Base-by-base conservation (phyloP, 2,888 invertebrate genomes). In the Byasa hedistus region DNA sequence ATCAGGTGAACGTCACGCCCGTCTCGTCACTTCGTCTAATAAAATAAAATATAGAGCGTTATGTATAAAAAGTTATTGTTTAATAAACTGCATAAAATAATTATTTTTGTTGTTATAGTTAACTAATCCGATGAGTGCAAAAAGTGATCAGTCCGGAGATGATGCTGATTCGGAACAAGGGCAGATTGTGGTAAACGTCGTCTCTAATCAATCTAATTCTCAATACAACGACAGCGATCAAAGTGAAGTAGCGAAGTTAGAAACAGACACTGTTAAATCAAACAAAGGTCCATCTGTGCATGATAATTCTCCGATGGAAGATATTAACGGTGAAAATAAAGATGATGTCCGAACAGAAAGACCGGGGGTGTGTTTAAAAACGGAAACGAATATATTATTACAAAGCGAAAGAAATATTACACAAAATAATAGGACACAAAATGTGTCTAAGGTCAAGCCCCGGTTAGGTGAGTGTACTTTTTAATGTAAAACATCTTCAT, bases 101-200 rank as follows among this genome's bases (percentile, higher is more conserved):
- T n/a, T 19, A 7, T 48, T 48, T 48, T 5, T 48, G 19, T 12
- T 48, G 48, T 65, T 84, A 24, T 83, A 91, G 91, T 69, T 89
- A 48, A 88, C 89, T 23, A 88, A 84, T 69, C 78, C 80, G 1
- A 81, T 82, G 8, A 84, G 82, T 65, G 71, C 75, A n/a, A 83
- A 82, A 70, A 86, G 86, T 71, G 86, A 85, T 27, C 73, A 73
- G 51, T 84, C 86, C 0, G 79, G 81, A 8, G 76, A 72, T 60
- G 77, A 76, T 3, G 70, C 78, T 0, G 87, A 87, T 52, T 83
- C 86, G 0, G 89, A 88, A 8, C 80, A 79, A 57, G 88, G 86
- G 12, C 70, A 75, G 0, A 65, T 72, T 1, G 70, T 66, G 62
- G 70, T 73, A 54, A 73, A 77, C 61, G 73, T 75, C 61, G 64